A percentile compares a stretch with the other conserved stretches of the same genome.
These are phyloP conservation scores for Drosophila pallidifrons DNA, from an alignment of 1,140 invertebrate genomes.

Conservation along the genomic window DNA sequence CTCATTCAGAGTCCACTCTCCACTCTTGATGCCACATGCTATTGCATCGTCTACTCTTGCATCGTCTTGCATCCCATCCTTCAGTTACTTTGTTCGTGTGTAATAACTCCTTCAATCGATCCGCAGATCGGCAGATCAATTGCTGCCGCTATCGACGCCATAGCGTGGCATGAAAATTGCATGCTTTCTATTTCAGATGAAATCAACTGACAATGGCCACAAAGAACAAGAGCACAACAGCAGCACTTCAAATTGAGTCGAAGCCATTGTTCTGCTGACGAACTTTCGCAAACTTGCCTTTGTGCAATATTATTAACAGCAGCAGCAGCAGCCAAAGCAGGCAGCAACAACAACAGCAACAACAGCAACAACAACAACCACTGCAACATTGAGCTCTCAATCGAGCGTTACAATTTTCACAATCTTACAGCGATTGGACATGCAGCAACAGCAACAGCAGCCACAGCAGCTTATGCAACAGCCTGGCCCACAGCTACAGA, in stretches of 20 bases:
- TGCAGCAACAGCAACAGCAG: constrained; percentile 53
- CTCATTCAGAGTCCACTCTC: neutral
- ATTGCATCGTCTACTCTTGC: constrained; percentile 3
- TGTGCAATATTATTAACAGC: constrained; percentile 83
- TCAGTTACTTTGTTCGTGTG: constrained; percentile 68
- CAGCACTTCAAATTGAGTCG: constrained; percentile 71
- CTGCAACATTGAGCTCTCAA: constrained; percentile 77
- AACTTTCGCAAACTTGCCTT: constrained; percentile 75
- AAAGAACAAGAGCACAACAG: constrained; percentile 36
- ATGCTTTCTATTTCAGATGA: constrained; percentile 84
- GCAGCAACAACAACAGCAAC: constrained; percentile 23
- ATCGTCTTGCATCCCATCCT: constrained; percentile 16
- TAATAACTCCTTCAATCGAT: constrained; percentile 83
- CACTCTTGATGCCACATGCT: constrained; percentile 41
- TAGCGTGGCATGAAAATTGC: constrained; percentile 80
- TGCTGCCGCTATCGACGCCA: constrained; percentile 77
- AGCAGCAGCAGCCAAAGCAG: constrained; percentile 41
- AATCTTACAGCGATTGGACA: constrained; percentile 80
- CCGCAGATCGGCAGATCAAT: constrained; percentile 73
- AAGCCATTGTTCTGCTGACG: constrained; percentile 79
- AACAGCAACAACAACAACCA: constrained; percentile 41
- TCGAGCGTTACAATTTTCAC: constrained; percentile 83
- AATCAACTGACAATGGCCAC: constrained; percentile 79
- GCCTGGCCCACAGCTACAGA: constrained; percentile 63
- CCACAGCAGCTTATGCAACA: constrained; percentile 46